Percentiles rank a stretch among this genome's conserved stretches.
Evolutionary conservation across 2,888 invertebrate genomes (phyloP).

Genomic region (Entomobrya multifasciata): DNA sequence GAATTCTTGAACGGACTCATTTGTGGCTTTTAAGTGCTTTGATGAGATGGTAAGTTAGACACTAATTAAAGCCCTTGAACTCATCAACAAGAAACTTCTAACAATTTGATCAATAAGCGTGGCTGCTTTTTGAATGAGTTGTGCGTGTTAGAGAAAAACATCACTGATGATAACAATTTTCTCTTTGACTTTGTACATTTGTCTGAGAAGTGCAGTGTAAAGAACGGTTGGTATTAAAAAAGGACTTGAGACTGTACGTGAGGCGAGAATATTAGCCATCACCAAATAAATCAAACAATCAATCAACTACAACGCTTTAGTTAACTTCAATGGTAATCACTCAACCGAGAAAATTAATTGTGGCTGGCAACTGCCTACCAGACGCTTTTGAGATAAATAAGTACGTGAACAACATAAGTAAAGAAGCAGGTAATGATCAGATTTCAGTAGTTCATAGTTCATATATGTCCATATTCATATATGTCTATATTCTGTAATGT

Average conservation of each 20-base stretch:
- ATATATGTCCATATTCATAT: neutral
- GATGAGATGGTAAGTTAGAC: neutral
- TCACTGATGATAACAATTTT: too few species aligned
- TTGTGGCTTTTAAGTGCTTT: too few species aligned
- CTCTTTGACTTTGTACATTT: too few species aligned
- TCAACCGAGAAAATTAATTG: constrained; percentile 20
- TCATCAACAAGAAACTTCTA: neutral
- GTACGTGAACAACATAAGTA: neutral
- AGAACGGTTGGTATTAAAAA: too few species aligned
- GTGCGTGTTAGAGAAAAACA: neutral
- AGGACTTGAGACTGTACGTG: too few species aligned
- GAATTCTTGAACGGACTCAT: too few species aligned
- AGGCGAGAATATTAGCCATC: neutral
- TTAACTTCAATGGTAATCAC: neutral
- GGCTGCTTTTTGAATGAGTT: neutral
- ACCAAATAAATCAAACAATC: neutral
- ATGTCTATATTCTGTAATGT: too few species aligned
- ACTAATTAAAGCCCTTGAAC: neutral
- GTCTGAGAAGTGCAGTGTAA: too few species aligned
- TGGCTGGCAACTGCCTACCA: neutral
- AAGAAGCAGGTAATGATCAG: constrained; percentile 8
- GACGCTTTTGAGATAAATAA: neutral
- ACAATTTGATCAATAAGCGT: neutral
- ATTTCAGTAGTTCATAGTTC: neutral
- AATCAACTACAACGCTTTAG: constrained; percentile 13